These are phyloP conservation scores for Scyliorhinus canicula DNA, from an alignment of 2,797 vertebrate species.

Conservation along the genomic window DNA sequence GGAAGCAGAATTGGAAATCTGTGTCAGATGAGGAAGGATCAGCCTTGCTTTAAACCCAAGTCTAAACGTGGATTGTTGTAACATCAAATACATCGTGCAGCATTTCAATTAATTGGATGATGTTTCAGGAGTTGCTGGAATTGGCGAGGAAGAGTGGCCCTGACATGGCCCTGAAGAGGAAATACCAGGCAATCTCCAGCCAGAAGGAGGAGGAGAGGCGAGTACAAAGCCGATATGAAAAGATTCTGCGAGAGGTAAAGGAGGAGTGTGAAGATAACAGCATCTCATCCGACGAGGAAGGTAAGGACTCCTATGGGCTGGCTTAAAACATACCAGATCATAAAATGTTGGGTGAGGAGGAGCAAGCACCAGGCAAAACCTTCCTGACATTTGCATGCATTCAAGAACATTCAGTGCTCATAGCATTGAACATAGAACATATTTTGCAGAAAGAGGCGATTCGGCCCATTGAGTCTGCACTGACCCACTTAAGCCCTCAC, in stretches of 20 bases:
- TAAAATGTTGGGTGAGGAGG: too few relatives aligned
- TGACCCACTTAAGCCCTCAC: too few relatives aligned
- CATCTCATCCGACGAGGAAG: constrained; percentile 89
- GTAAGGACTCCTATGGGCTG: constrained; percentile 53
- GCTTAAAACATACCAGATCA: background rate
- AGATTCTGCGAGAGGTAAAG: constrained; percentile 85
- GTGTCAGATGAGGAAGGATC: background rate
- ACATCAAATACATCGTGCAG: background rate
- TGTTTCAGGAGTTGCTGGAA: constrained; percentile 75
- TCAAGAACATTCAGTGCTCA: background rate
- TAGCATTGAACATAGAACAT: too few relatives aligned
- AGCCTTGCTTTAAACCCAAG: background rate
- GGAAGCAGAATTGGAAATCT: background rate
- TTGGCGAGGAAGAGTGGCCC: constrained; percentile 76
- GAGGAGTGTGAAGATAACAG: constrained; percentile 85
- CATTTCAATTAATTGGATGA: background rate
- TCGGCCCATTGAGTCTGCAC: too few relatives aligned
- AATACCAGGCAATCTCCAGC: constrained; percentile 53
- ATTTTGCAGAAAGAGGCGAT: too few relatives aligned
- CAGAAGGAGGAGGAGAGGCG: constrained; percentile 71
- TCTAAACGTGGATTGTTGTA: background rate
- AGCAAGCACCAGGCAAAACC: background rate
- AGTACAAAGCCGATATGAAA: constrained; percentile 71
- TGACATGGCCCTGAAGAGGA: constrained; percentile 65
- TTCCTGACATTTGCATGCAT: background rate